Conservation (phyloP, 2,113 vertebrate species). For the Quiscalus mexicanus region DNA sequence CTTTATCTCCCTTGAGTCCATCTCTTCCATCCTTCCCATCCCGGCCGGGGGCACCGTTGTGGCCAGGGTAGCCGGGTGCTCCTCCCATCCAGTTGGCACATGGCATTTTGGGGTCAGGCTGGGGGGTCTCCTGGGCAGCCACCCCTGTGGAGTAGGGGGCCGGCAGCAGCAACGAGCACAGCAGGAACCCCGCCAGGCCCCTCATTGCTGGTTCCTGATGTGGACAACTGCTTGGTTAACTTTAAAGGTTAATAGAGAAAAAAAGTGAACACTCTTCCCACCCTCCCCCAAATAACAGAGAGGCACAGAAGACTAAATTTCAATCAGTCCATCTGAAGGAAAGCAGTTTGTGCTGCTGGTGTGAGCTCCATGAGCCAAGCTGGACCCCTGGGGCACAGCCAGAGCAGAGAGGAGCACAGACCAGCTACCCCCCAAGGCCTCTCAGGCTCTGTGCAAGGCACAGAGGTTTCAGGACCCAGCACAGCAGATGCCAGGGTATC, state of each 20-base stretch:
- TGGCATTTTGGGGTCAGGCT: slow-evolving; percentile 42
- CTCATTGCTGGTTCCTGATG: slow-evolving; percentile 57
- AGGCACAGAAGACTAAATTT: not conserved
- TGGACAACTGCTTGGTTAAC: not conserved
- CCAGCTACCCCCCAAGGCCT: too few relatives aligned
- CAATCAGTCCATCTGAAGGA: not conserved
- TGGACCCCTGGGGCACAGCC: not conserved
- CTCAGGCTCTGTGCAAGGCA: accelerated
- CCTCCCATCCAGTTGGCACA: slow-evolving; percentile 84
- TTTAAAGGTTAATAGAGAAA: not conserved
- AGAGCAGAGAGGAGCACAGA: not conserved
- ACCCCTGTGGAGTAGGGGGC: not conserved
- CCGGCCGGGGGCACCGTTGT: slow-evolving; percentile 79
- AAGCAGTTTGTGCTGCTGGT: not conserved
- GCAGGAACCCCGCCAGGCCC: slow-evolving; percentile 4
- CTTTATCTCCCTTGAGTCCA: slow-evolving; percentile 81
- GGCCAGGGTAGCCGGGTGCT: slow-evolving; percentile 80
- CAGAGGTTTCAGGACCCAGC: accelerated
- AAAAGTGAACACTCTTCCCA: not conserved
- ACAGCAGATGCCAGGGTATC: accelerated
- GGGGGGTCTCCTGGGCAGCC: not conserved
- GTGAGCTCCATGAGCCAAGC: not conserved
- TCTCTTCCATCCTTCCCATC: slow-evolving; percentile 81
- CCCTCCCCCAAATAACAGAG: accelerated
- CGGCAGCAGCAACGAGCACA: slow-evolving; percentile 45